These are phyloP conservation scores for Drosophila auraria DNA, from an alignment of 1,140 invertebrate genomes.

Conservation along the genomic window DNA sequence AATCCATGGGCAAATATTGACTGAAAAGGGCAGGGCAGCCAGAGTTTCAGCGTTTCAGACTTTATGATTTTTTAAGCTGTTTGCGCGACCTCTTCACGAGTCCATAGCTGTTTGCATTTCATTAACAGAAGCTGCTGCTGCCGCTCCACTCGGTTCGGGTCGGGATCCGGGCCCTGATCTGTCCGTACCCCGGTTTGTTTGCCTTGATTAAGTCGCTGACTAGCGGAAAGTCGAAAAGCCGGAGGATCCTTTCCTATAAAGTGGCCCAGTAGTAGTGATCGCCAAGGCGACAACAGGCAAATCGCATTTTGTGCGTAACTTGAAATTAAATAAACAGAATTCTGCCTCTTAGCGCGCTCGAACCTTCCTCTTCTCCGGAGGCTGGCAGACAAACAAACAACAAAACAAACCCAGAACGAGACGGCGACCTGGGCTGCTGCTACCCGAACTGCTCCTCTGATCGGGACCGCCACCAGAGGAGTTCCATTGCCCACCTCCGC, in stretches of 20 bases:
- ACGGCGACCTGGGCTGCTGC: constrained; percentile 66
- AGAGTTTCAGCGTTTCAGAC: constrained; percentile 37
- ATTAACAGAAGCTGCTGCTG: constrained; percentile 72
- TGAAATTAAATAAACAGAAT: constrained; percentile 75
- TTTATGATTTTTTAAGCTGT: constrained; percentile 84
- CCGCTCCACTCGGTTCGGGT: constrained; percentile 20
- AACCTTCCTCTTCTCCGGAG: constrained; percentile 33
- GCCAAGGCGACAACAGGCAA: constrained; percentile 21
- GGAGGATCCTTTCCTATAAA: constrained; percentile 60
- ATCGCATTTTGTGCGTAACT: constrained; percentile 62
- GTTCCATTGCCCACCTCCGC: constrained; percentile 24
- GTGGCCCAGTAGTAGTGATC: constrained; percentile 48
- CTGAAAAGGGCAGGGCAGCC: constrained; percentile 23
- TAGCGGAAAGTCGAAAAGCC: constrained; percentile 47
- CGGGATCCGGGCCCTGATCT: constrained; percentile 15
- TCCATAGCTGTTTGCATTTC: constrained; percentile 72
- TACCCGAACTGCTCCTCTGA: constrained; percentile 62
- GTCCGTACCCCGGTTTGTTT: constrained; percentile 47
- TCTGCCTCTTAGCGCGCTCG: constrained; percentile 41
- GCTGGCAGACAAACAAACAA: constrained; percentile 66
- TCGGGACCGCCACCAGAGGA: constrained; percentile 64
- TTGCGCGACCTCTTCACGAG: constrained; percentile 72
- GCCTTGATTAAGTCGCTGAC: constrained; percentile 71
- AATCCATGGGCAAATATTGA: constrained; percentile 76
- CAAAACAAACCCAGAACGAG: constrained; percentile 62